Evolutionary conservation across 2,888 invertebrate species (phyloP), one percentile per base, ranked within the genome.

Genomic region (Eupithecia centaureata): DNA sequence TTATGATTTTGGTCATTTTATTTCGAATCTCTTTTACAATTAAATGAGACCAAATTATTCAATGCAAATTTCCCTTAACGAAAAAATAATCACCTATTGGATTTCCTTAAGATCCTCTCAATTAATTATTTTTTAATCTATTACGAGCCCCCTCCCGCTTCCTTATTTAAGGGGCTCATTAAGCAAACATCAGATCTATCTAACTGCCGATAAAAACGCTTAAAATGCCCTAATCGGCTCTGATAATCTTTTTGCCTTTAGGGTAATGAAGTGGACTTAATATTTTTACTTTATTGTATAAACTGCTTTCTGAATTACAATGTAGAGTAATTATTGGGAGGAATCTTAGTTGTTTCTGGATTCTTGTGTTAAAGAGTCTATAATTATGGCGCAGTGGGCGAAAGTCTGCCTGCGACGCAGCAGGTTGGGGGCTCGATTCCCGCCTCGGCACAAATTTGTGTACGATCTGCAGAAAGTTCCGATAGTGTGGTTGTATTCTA

Each of bases 81-180:
- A 28, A 62, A 62, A 22, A 12, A 22, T 47, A 47, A 47, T 3
- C 10, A 4, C 47, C 22, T 10, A 18, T 42, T 18, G 42, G 18
- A 42, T 18, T 42, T 42, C 42, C 42, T 47, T 22, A 25, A 61
- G 10, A n/a, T 25, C 12, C 22, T 51, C 25, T 35, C 52, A 38
- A 60, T 67, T 61, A 63, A 63, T 65, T 65, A 32, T 63, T 62
- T 65, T 67, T 66, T 66, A 38, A 64, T 64, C 66, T 64, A 63
- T 63, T 47, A 66, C 54, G 56, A 61, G 60, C 54, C 63, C 61
- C 22, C 12, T 51, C 15, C 59, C 68, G 15, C 57, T 25, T n/a
- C n/a, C n/a, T n/a, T n/a, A n/a, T n/a, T 38, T 25, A 51, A 47
- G 60, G 18, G 47, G 30, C 59, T 65, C 65, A 68, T 65, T 68